Base-by-base conservation (phyloP, 2,113 vertebrate genomes). In the Vireo altiloquus region DNA sequence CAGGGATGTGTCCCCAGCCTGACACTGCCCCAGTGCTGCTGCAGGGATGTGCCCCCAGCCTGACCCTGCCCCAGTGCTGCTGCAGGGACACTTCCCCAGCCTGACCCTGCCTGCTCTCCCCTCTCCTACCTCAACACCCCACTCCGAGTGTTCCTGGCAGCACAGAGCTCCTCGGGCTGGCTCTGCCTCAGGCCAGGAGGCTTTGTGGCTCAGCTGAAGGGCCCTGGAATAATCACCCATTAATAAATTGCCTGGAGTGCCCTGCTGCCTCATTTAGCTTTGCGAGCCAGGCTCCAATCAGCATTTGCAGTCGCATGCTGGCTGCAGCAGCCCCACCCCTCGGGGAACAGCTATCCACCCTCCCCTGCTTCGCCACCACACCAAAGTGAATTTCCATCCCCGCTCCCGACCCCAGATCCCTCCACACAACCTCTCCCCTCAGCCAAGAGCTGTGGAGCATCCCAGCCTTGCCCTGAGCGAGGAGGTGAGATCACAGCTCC, bases 161-260 rank as follows among this genome's bases (percentile, higher is more conserved):
- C 3, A 6, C 27, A 30, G 60, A 7, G 3, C 57, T 90, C 90
- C 89, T 66, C 19, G 11, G 77, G 52, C 71, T 88, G 54, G 33
- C 18, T 81, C 50, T 69, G 87, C 91, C 90, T 94, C 76, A 81
- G 90, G 66, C 79, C 70, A 70, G 39, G 47, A 60, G 49, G 42
- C 40, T 93, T 60, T 6, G 1, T 10, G 17, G 39, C 81, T 78
- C 66, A 27, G 15, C 42, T 57, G 72, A 95, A 76, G 84, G 83
- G 81, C 35, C 60, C 80, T 59, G 82, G 76, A 87, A 87, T 90
- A 82, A 94, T 56, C 86, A 85, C 39, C 87, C 82, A 59, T 84
- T 94, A 95, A 93, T 80, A 77, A 65, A 82, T 37, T 63, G 80
- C 87, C 85, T 87, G 88, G 70, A 94, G 81, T 94, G 88, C 50